Percentiles rank a stretch among this genome's conserved stretches.
Conservation (phyloP, 2,797 vertebrate species). For the Pogonophryne albipinna region DNA sequence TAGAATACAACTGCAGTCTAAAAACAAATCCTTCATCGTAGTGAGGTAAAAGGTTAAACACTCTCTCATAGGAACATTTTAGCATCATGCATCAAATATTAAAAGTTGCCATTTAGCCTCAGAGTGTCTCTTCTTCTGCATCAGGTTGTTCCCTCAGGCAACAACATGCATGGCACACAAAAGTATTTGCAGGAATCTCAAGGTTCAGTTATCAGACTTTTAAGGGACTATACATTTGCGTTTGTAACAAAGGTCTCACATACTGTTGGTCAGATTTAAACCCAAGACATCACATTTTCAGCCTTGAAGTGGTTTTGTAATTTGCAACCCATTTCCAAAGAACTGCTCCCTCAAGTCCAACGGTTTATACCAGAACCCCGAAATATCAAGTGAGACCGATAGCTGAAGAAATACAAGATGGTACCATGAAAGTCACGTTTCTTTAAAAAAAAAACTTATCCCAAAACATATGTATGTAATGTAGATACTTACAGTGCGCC, state of each 20-base stretch:
- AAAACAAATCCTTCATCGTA: not conserved
- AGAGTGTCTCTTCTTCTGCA: not conserved
- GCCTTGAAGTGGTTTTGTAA: not conserved
- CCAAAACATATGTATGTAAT: not conserved
- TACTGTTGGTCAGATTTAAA: not conserved
- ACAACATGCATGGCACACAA: not conserved
- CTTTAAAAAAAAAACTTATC: not conserved
- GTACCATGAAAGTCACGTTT: not conserved
- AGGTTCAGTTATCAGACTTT: not conserved
- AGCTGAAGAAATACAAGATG: too few relatives aligned
- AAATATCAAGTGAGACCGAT: too few relatives aligned
- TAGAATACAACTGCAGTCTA: conserved; percentile 1
- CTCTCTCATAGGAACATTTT: not conserved
- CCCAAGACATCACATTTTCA: not conserved
- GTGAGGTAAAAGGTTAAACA: not conserved
- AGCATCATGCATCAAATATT: not conserved
- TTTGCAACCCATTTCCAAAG: not conserved
- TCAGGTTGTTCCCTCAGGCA: not conserved
- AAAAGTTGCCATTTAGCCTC: conserved; percentile 1
- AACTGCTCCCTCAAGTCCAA: not conserved
- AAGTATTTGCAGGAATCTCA: not conserved
- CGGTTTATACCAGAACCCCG: too few relatives aligned
- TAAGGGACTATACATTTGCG: not conserved
- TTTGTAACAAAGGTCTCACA: not conserved
- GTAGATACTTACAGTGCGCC: not conserved